Evolutionary conservation across 2,797 vertebrate species (phyloP).

Genomic region (Sebastiscus albofasciatus): DNA sequence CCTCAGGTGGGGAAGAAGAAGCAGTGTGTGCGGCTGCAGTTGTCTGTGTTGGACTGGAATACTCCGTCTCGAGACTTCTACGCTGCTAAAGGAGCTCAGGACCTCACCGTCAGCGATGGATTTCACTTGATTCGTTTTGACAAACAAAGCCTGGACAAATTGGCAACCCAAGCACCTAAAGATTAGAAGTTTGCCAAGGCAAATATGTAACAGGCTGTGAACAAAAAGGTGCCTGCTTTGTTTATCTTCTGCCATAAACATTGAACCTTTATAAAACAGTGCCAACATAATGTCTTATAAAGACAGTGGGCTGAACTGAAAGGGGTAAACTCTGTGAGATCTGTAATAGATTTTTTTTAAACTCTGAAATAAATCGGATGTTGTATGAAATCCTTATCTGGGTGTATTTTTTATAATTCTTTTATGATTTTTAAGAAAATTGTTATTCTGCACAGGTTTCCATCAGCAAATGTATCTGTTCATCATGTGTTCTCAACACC

Average conservation of each 20-base stretch:
- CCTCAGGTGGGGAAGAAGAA: constrained; percentile 79
- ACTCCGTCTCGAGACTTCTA: constrained; percentile 83
- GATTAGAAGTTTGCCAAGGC: constrained; percentile 3
- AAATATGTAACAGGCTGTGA: background rate
- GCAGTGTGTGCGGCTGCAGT: constrained; percentile 81
- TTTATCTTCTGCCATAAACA: too few relatives aligned
- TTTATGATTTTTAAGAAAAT: background rate
- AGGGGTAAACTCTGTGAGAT: background rate
- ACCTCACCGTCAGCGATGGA: constrained; percentile 84
- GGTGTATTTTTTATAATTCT: background rate
- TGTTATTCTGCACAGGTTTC: background rate
- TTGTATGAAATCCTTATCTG: constrained; percentile 68
- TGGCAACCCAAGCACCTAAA: constrained; percentile 73
- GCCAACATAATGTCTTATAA: too few relatives aligned
- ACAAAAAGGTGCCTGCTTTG: too few relatives aligned
- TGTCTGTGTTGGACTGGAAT: constrained; percentile 86
- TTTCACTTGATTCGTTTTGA: constrained; percentile 85
- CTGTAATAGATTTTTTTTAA: too few relatives aligned
- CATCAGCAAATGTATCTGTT: background rate
- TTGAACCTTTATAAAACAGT: too few relatives aligned
- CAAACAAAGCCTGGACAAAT: constrained; percentile 67
- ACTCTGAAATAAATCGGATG: constrained; percentile 82
- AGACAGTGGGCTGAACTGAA: too few relatives aligned
- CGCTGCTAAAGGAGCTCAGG: constrained; percentile 80
- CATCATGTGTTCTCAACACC: background rate